phyloP scores from a whole-genome alignment of 2,888 invertebrate genomes.

The Cepaea hortensis region DNA sequence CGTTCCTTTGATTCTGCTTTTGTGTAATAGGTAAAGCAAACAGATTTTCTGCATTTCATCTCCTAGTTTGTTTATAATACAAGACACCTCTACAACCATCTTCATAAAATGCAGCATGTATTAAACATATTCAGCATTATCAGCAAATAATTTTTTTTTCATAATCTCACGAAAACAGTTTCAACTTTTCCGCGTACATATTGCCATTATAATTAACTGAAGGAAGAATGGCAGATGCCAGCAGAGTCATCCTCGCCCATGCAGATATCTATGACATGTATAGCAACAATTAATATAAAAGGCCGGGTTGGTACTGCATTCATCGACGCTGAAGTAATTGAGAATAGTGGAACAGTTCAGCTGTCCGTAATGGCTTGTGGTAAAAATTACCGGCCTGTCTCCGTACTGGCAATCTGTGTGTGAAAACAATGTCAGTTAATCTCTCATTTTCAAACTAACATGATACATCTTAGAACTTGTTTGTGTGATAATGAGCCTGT shows the following conservation, averaged over 20 bases:
- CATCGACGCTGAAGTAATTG: conserved; percentile 57
- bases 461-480: too few species aligned
- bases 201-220: neutral
- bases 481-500: too few species aligned
- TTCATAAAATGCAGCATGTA: too few species aligned
- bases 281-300: conserved; percentile 64
- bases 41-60: too few species aligned
- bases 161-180: neutral
- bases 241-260: conserved; percentile 14
- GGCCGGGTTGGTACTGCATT: conserved; percentile 58
- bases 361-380: conserved; percentile 55
- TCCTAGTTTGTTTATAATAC: too few species aligned
- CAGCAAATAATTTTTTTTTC: too few species aligned
- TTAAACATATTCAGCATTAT: too few species aligned
- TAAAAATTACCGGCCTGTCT: conserved; percentile 62
- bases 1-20: too few species aligned
- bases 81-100: too few species aligned
- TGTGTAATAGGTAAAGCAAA: too few species aligned
- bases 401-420: conserved; percentile 65
- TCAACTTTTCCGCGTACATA: neutral
- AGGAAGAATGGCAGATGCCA: neutral
- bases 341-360: conserved; percentile 63
- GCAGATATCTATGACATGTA: conserved; percentile 61
- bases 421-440: neutral
- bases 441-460: too few species aligned